These are phyloP conservation scores for Cygnus atratus DNA, from an alignment of 2,113 vertebrate species.

Conservation along the genomic window DNA sequence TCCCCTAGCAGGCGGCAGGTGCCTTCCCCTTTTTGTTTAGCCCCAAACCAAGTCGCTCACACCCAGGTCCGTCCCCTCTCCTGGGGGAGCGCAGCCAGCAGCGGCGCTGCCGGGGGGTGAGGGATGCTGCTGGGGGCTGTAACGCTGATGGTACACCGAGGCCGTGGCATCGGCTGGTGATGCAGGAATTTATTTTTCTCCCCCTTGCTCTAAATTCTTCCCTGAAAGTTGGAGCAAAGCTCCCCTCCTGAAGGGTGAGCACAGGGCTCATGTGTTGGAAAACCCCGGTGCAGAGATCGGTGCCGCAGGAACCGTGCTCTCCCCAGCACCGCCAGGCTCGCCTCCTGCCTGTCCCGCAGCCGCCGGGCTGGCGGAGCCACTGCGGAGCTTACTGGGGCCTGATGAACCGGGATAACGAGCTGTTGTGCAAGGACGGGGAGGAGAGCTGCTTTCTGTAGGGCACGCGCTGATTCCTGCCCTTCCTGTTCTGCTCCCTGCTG, in stretches of 20 bases:
- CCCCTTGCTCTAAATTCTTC: neutral
- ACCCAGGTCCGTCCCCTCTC: too few species aligned
- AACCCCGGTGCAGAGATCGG: neutral
- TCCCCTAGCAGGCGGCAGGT: accelerated
- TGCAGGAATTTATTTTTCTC: neutral
- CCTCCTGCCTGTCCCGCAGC: too few species aligned
- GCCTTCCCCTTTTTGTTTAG: too few species aligned
- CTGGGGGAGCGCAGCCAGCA: neutral
- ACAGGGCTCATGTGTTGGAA: accelerated
- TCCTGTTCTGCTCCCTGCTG: too few species aligned
- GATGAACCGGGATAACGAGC: neutral
- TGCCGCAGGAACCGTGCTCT: accelerated
- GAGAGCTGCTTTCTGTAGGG: neutral
- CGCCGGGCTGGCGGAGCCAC: neutral
- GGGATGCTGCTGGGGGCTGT: neutral
- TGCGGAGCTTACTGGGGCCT: neutral
- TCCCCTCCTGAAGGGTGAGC: accelerated
- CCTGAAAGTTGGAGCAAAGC: neutral
- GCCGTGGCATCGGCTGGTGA: neutral
- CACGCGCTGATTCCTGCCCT: neutral
- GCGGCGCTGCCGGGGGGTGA: neutral
- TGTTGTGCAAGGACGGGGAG: neutral
- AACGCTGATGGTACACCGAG: neutral
- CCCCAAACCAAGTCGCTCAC: too few species aligned
- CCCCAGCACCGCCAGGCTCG: accelerated